These are phyloP conservation scores for Boulengerochromis microlepis DNA, from an alignment of 2,113 vertebrate genomes.

Conservation along the genomic window DNA sequence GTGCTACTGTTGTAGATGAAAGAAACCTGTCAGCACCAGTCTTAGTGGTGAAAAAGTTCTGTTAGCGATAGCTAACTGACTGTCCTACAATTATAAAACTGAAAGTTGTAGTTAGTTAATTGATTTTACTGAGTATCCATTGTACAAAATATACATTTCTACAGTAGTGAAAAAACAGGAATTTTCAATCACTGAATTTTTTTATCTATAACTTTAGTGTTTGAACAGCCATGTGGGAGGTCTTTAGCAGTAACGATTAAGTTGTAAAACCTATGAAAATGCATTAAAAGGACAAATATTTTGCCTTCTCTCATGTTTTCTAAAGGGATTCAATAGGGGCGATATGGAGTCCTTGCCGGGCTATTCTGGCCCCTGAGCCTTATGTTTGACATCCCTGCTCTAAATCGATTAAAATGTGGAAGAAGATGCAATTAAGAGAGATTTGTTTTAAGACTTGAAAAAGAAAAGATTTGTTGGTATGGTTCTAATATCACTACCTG, in stretches of 20 bases:
- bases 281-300: background rate
- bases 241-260: background rate
- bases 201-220: background rate
- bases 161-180: background rate
- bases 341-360: background rate
- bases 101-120: background rate
- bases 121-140: background rate
- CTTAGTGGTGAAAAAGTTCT: background rate
- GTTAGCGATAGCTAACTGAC: background rate
- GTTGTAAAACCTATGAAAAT: background rate
- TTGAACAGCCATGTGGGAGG: background rate
- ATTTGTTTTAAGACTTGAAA: background rate
- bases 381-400: background rate
- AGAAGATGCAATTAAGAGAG: background rate
- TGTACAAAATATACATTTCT: background rate
- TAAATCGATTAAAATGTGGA: background rate
- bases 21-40: accelerated
- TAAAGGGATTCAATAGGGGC: background rate
- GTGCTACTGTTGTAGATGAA: background rate
- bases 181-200: background rate
- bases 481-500: background rate
- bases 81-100: background rate
- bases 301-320: background rate
- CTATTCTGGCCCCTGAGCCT: background rate
- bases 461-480: background rate